Conservation (phyloP, 2,888 invertebrate species). For the Nomada ruficornis region DNA sequence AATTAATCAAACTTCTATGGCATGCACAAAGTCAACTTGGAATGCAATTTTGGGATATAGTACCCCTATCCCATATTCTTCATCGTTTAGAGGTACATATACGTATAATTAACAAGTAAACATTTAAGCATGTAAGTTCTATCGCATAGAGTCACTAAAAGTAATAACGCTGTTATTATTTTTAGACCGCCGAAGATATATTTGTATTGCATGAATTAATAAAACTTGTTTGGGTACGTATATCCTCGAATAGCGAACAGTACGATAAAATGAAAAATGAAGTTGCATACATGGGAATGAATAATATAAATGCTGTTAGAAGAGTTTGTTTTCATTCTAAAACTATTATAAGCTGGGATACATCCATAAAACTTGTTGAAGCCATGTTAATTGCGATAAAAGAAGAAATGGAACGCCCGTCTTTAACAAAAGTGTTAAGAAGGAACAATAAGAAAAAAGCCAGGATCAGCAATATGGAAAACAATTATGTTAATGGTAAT, state of each 20-base stretch:
- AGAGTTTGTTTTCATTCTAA: constrained; percentile 61
- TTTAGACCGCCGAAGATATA: constrained; percentile 58
- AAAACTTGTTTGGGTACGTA: constrained; percentile 59
- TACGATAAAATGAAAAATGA: constrained; percentile 39
- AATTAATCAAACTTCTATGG: constrained; percentile 61
- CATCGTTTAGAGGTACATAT: constrained; percentile 62
- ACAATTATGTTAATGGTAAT: constrained; percentile 27
- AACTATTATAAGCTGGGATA: constrained; percentile 50
- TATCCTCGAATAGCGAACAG: constrained; percentile 40
- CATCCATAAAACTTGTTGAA: constrained; percentile 51
- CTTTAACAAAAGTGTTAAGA: background rate
- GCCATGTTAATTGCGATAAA: constrained; percentile 44
- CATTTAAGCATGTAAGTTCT: background rate
- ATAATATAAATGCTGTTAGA: constrained; percentile 64
- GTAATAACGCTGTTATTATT: constrained; percentile 13
- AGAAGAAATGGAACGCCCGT: constrained; percentile 36
- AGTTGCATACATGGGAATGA: constrained; percentile 55
- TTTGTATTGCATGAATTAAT: constrained; percentile 49
- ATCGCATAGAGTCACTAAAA: background rate
- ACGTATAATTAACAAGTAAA: background rate
- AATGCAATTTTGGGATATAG: constrained; percentile 57
- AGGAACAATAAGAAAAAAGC: constrained; percentile 15
- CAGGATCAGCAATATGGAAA: constrained; percentile 6
- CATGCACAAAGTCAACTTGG: constrained; percentile 43
- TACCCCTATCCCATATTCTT: constrained; percentile 62